phyloP scores from a whole-genome alignment of 2,888 invertebrate genomes.

The Limnephilus auricula region DNA sequence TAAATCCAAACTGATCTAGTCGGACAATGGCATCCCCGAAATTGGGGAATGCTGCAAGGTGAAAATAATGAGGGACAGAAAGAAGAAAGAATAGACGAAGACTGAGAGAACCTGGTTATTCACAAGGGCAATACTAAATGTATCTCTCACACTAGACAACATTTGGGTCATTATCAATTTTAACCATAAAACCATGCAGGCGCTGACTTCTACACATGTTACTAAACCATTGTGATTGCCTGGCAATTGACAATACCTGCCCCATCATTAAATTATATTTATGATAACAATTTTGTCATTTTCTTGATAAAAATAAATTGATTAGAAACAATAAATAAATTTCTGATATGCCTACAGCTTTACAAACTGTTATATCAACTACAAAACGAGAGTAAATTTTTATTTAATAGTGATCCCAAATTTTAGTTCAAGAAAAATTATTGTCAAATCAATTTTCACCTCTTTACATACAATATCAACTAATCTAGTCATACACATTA shows the following conservation, averaged over 20 bases:
- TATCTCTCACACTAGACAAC: no score
- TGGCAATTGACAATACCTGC: background rate
- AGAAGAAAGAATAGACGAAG: background rate
- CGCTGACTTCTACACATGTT: background rate
- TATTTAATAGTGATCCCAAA: background rate
- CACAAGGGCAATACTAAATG: background rate
- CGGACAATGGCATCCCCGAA: background rate
- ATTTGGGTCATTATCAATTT: no score
- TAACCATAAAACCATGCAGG: no score
- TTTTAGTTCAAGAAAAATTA: background rate
- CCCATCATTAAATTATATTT: background rate
- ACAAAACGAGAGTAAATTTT: background rate
- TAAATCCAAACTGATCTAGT: background rate
- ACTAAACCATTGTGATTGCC: background rate
- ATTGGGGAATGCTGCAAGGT: background rate
- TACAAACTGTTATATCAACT: background rate
- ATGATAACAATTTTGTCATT: background rate
- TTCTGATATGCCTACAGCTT: background rate
- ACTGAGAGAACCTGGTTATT: background rate
- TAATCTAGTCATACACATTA: background rate
- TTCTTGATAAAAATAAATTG: background rate
- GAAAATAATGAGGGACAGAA: background rate
- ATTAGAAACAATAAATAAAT: background rate
- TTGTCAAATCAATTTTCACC: background rate
- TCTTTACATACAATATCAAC: background rate